Evolutionary conservation across 1,140 invertebrate species (phyloP).

Genomic region (Dermatophagoides farinae): DNA sequence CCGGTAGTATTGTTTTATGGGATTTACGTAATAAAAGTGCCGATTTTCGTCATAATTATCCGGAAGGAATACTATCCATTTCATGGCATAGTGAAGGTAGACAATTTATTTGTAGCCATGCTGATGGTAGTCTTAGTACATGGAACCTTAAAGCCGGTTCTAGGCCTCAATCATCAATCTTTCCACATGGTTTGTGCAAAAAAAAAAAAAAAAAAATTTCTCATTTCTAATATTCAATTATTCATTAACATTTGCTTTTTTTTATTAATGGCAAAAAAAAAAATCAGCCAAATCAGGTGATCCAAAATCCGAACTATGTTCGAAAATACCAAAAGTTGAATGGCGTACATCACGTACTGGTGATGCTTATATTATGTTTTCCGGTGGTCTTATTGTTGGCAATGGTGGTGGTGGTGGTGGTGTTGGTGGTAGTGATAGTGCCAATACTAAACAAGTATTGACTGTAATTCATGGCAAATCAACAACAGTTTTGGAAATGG

Average conservation of each 20-base stretch:
- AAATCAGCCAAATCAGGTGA: not conserved
- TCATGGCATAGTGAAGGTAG: constrained; percentile 95
- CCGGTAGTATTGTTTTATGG: constrained; percentile 83
- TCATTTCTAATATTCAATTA: not conserved
- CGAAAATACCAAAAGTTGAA: constrained; percentile 79
- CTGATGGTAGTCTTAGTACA: constrained; percentile 77
- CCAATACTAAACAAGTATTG: constrained; percentile 57
- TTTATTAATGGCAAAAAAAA: not conserved
- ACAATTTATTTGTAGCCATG: constrained; percentile 89
- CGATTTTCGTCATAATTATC: constrained; percentile 54
- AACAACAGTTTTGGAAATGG: constrained; percentile 95
- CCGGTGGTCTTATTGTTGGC: constrained; percentile 75
- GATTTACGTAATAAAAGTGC: constrained; percentile 61
- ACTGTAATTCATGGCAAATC: constrained; percentile 84
- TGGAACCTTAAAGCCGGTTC: constrained; percentile 55
- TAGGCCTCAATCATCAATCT: constrained; percentile 56
- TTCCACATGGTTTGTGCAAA: constrained; percentile 74
- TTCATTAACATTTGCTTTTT: not conserved
- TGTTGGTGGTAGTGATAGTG: constrained; percentile 44
- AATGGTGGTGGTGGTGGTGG: constrained; percentile 42
- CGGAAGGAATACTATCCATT: constrained; percentile 46
- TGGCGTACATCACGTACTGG: constrained; percentile 70
- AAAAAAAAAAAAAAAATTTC: not conserved
- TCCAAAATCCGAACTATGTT: constrained; percentile 55
- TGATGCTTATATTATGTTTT: constrained; percentile 78